These are phyloP conservation scores for Mohoua ochrocephala DNA, from an alignment of 2,113 vertebrate genomes.

Conservation along the genomic window DNA sequence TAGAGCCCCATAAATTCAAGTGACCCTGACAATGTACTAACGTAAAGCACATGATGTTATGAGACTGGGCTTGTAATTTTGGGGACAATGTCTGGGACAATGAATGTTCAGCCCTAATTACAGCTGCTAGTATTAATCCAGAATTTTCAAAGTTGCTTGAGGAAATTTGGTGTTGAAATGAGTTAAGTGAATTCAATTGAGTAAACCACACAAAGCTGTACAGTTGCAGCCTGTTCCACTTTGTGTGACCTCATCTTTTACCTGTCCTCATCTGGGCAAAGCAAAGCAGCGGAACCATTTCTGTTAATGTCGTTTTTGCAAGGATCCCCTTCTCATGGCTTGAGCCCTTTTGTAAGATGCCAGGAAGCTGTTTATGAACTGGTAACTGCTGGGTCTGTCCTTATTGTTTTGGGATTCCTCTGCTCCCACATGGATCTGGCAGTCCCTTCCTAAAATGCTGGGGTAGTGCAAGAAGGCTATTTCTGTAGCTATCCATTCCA, in stretches of 20 bases:
- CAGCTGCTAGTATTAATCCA: background rate
- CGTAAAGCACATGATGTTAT: background rate
- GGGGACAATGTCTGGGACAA: background rate
- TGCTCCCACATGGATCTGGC: conserved; percentile 22
- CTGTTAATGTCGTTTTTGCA: conserved; percentile 1
- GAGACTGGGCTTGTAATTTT: background rate
- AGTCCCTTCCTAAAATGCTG: conserved; percentile 6
- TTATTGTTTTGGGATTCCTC: conserved; percentile 50
- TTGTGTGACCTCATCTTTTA: background rate
- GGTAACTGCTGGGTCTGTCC: background rate
- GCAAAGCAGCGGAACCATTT: background rate
- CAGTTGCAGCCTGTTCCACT: background rate
- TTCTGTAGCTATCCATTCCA: conserved; percentile 40
- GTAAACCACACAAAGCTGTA: background rate
- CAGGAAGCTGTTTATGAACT: conserved; percentile 17
- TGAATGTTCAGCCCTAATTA: background rate
- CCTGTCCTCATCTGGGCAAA: background rate
- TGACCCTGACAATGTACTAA: background rate
- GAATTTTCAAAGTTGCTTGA: conserved; percentile 7
- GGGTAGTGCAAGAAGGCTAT: conserved; percentile 39
- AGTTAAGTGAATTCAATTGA: background rate
- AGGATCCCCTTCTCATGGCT: conserved; percentile 23
- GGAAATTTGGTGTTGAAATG: background rate
- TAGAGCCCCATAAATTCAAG: background rate
- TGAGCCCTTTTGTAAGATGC: background rate